Evolutionary conservation across 2,113 vertebrate genomes (phyloP).

Genomic region (Capreolus pygargus): DNA sequence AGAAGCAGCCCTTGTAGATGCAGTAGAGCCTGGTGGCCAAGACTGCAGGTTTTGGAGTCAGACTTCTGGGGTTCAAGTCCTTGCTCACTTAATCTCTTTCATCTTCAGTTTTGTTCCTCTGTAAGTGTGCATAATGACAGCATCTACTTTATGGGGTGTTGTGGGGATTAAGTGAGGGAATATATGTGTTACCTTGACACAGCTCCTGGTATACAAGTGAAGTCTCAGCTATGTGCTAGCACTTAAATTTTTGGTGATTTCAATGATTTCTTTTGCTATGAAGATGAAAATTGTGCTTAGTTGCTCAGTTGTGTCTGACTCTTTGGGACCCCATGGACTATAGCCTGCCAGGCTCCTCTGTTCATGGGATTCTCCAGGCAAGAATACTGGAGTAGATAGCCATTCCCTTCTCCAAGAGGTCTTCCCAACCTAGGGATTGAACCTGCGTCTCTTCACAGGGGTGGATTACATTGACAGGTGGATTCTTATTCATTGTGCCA

Average conservation of each 20-base stretch:
- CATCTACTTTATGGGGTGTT: neutral
- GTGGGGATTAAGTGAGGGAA: neutral
- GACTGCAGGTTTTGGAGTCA: neutral
- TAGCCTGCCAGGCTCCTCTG: neutral
- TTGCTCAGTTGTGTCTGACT: neutral
- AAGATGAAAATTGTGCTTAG: neutral
- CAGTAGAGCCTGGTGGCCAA: neutral
- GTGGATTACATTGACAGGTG: neutral
- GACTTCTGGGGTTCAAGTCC: neutral
- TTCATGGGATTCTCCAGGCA: neutral
- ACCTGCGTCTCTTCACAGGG: neutral
- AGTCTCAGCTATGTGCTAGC: neutral
- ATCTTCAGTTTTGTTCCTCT: neutral
- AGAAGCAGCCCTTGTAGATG: neutral
- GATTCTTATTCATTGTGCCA: neutral
- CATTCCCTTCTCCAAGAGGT: neutral
- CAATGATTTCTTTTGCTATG: neutral
- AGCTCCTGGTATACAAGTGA: neutral
- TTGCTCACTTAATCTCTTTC: neutral
- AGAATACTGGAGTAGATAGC: neutral
- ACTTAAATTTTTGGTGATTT: neutral
- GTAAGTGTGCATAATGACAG: neutral
- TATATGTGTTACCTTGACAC: neutral
- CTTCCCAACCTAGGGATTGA: neutral
- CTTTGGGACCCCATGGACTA: neutral